phyloP scores from a whole-genome alignment of 2,888 invertebrate species.

The Automeris io region DNA sequence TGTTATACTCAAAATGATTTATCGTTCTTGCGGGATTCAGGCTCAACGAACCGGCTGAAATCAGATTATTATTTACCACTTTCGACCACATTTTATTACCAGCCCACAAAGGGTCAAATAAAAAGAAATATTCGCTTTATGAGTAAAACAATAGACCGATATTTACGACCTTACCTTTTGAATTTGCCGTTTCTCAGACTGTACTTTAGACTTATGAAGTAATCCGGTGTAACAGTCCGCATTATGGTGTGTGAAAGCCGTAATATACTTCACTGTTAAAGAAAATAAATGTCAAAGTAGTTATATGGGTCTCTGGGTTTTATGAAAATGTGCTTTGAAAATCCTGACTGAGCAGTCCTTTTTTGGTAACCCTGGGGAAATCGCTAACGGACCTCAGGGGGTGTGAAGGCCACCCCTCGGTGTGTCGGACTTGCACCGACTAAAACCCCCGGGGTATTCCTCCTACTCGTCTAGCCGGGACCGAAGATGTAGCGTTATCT shows the following conservation, averaged over 20 bases:
- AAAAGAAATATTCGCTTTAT: constrained; percentile 39
- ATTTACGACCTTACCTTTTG: constrained; percentile 33
- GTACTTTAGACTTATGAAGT: constrained; percentile 23
- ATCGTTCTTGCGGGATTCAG: constrained; percentile 26
- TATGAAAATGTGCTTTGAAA: constrained; percentile 19
- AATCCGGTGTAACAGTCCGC: constrained; percentile 14
- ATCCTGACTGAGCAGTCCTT: no score
- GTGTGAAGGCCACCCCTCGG: no score
- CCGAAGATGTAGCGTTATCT: no score
- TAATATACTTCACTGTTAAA: constrained; percentile 20
- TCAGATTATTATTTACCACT: constrained; percentile 47
- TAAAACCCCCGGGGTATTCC: no score
- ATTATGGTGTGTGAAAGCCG: constrained; percentile 15
- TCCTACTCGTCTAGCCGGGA: no score
- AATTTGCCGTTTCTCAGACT: constrained; percentile 20
- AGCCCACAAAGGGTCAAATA: constrained; percentile 39
- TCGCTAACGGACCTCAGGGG: no score
- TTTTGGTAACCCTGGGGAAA: no score
- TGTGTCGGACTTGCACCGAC: no score
- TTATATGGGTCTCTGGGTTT: constrained; percentile 18
- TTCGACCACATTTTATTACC: constrained; percentile 39
- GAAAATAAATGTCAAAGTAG: constrained; percentile 12
- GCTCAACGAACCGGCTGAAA: constrained; percentile 31
- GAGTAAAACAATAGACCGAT: constrained; percentile 32
- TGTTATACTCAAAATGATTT: constrained; percentile 33